A percentile compares a stretch with the other conserved stretches of the same genome.
Conservation (phyloP, 2,113 vertebrate genomes). For the Sinocyclocheilus grahami region DNA sequence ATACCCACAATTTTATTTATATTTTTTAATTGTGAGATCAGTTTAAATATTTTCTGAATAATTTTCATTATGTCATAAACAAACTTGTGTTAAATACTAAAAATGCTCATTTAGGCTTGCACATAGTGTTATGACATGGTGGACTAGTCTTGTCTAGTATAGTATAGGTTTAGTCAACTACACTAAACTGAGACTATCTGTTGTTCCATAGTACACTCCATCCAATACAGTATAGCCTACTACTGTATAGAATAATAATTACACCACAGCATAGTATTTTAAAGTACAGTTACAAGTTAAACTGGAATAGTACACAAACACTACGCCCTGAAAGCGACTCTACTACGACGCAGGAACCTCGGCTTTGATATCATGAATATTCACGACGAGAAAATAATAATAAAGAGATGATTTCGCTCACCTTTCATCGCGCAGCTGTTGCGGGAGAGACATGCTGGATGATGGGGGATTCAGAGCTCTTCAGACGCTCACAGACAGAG, state of each 20-base stretch:
- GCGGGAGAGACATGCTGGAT: slow-evolving; percentile 79
- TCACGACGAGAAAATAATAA: background rate
- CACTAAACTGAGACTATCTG: background rate
- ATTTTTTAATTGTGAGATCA: too few relatives aligned
- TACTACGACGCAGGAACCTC: background rate
- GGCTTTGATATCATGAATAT: background rate
- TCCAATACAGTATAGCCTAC: background rate
- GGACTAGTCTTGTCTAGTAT: background rate
- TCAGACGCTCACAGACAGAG: background rate
- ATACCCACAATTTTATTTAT: too few relatives aligned
- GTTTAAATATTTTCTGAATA: too few relatives aligned
- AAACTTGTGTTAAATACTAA: background rate
- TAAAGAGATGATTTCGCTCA: slow-evolving; percentile 62
- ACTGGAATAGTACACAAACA: background rate
- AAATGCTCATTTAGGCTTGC: background rate
- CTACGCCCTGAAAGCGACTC: background rate
- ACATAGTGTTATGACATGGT: background rate
- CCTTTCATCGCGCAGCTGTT: slow-evolving; percentile 89
- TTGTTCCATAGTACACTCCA: background rate
- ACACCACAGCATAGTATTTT: background rate
- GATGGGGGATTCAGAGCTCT: background rate
- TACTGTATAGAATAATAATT: background rate
- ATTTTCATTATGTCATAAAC: background rate
- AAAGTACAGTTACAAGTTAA: background rate
- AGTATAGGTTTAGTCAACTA: background rate